phyloP scores from a whole-genome alignment of 2,113 vertebrate species.

The Neotragus moschatus region DNA sequence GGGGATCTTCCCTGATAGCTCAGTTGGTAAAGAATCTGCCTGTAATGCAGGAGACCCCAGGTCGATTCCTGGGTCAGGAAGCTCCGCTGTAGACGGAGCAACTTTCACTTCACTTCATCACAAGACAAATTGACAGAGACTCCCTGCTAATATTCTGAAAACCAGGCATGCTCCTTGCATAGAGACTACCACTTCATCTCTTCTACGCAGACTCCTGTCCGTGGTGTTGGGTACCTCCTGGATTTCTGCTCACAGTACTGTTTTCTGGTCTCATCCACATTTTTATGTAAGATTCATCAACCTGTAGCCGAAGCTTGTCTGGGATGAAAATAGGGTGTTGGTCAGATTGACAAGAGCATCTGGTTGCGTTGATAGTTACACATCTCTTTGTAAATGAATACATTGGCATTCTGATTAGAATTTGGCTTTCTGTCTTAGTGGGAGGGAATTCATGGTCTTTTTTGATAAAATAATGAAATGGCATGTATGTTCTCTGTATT shows the following conservation, averaged over 20 bases:
- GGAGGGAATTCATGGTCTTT: background rate
- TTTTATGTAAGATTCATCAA: background rate
- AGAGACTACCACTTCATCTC: background rate
- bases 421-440: background rate
- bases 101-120: background rate
- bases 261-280: background rate
- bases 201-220: background rate
- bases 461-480: background rate
- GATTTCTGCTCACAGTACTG: background rate
- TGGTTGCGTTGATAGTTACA: background rate
- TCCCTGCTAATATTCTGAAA: background rate
- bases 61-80: background rate
- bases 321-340: background rate
- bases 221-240: too few relatives aligned
- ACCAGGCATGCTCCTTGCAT: background rate
- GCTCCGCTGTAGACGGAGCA: background rate
- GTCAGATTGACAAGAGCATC: background rate
- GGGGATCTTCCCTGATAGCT: background rate
- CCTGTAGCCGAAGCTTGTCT: background rate
- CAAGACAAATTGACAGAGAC: background rate
- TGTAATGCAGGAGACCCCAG: background rate
- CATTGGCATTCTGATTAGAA: slow-evolving; percentile 7
- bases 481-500: background rate
- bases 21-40: background rate
- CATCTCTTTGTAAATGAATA: slow-evolving; percentile 8